phyloP scores from a whole-genome alignment of 2,113 vertebrate genomes.

The Oreochromis aureus region DNA sequence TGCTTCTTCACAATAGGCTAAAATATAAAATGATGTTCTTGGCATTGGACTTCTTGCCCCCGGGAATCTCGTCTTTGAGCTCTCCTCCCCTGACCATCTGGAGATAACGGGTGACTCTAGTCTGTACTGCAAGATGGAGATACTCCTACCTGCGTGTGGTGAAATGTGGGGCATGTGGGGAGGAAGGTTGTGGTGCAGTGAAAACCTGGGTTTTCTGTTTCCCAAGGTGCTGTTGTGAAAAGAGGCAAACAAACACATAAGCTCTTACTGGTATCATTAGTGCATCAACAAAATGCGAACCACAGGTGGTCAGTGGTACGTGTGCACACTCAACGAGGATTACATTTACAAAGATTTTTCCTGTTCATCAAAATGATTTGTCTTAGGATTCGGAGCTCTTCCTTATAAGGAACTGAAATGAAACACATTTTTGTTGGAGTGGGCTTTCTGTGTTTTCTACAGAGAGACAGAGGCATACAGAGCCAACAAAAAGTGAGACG shows the following conservation, averaged over 20 bases:
- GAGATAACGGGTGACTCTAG: slow-evolving; percentile 12
- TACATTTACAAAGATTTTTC: not conserved
- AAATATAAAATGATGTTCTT: slow-evolving; percentile 39
- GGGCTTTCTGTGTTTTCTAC: not conserved
- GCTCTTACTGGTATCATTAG: not conserved
- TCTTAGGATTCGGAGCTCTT: not conserved
- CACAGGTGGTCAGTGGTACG: not conserved
- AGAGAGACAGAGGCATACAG: not conserved
- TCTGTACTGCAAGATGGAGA: not conserved
- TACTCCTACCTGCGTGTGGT: slow-evolving; percentile 8
- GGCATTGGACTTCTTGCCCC: slow-evolving; percentile 25
- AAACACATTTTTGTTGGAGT: not conserved
- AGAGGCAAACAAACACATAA: not conserved
- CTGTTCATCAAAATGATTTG: not conserved
- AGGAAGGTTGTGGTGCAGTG: not conserved
- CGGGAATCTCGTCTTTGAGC: slow-evolving; percentile 26
- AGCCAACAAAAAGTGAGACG: slow-evolving; percentile 20
- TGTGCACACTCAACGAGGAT: not conserved
- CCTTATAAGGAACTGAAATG: not conserved
- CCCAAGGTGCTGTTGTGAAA: not conserved
- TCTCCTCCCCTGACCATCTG: slow-evolving; percentile 52
- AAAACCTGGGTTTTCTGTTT: not conserved
- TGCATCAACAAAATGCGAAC: not conserved
- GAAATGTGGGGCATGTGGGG: slow-evolving; percentile 14
- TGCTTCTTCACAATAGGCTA: not conserved